Percentiles rank a stretch among this genome's conserved stretches.
Evolutionary conservation across 1,140 invertebrate species (phyloP).

Genomic region (Brachionus paranguensis): DNA sequence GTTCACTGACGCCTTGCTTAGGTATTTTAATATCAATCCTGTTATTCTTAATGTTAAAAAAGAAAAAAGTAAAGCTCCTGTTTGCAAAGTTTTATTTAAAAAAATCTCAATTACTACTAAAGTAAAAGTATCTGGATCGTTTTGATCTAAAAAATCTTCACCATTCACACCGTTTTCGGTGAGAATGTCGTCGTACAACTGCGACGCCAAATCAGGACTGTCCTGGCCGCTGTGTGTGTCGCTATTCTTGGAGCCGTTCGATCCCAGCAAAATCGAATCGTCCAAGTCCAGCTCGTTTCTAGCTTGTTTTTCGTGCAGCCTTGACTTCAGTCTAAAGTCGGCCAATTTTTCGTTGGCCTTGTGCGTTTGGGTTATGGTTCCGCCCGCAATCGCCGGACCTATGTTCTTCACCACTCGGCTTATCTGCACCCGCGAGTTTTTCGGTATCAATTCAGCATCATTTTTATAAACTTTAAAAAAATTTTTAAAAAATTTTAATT

Average conservation of each 20-base stretch:
- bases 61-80: neutral
- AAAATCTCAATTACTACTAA: conserved; percentile 31
- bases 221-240: neutral
- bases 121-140: conserved; percentile 26
- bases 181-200: neutral
- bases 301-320: neutral
- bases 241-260: neutral
- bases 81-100: conserved; percentile 7
- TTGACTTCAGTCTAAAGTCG: neutral
- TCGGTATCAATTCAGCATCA: conserved; percentile 22
- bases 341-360: neutral
- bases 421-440: conserved; percentile 34
- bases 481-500: too few species aligned
- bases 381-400: conserved; percentile 21
- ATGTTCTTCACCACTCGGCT: conserved; percentile 33
- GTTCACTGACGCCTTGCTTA: neutral
- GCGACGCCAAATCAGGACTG: neutral
- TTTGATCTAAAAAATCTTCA: conserved; percentile 30
- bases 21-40: conserved; percentile 7
- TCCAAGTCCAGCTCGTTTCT: neutral
- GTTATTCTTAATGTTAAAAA: neutral
- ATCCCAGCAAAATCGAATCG: neutral
- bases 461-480: conserved; percentile 19
- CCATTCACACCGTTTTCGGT: neutral
- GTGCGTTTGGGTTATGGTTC: neutral